Evolutionary conservation across 2,113 vertebrate species (phyloP), one percentile per base, ranked within the genome.

Genomic region (Poeciliopsis prolifica): DNA sequence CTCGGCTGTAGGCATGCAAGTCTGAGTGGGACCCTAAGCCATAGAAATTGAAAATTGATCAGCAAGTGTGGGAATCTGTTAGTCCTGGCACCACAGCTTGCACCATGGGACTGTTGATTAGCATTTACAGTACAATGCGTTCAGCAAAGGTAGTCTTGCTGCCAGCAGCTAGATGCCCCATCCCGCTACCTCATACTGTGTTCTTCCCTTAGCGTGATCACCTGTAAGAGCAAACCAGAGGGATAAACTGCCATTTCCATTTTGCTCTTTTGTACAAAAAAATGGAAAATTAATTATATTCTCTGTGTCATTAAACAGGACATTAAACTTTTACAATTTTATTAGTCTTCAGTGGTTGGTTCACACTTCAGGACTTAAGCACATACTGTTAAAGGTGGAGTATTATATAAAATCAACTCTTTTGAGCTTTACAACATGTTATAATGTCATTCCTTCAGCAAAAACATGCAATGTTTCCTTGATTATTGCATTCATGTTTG

Each of bases 11-110:
- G 83, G 74, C 44, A 30, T 61, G 75, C 74, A 35, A 78, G 79
- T 77, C 81, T 83, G 74, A 85, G 77, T 69, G 78, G 88, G 81
- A 86, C 73, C 78, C 74, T 90, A 86, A 93, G 91, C 92, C 87
- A 79, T 81, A 91, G 88, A 92, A 93, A 94, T 92, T 92, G 93
- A 94, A 94, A 94, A 94, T 94, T 92, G 92, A 94, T 94, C 92
- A 93, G 91, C 75, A 87, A 83, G 81, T 72, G 74, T 86, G 79
- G 78, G 88, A 73, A 84, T 80, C 70, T 85, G 83, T 81, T 84
- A 81, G 87, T 62, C 19, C 73, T 67, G 83, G 79, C 75, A 78
- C 79, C 74, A 28, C 75, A 33, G 76, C 65, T 82, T 84, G 24
- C 67, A 79, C 76, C 73, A 44, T 35, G 73, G 69, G 66, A 79